Evolutionary conservation across 2,113 vertebrate species (phyloP), one percentile per base, ranked within the genome.

Genomic region (Rhabdornis inornatus): DNA sequence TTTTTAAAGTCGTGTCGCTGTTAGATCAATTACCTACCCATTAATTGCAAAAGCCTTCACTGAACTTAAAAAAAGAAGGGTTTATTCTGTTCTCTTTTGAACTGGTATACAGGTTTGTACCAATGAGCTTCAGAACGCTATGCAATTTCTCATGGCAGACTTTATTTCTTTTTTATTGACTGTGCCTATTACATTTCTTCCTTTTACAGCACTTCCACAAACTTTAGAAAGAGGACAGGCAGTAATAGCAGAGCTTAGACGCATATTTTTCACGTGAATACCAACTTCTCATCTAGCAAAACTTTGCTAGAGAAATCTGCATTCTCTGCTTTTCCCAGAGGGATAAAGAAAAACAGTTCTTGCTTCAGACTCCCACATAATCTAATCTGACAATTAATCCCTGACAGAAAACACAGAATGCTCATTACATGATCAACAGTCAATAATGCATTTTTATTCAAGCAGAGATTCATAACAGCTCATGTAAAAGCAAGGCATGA

Each of bases 161-260:
- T 70, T 86, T 89, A 90, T 89, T 96, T 92, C 71, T 65, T 65
- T 88, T 85, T 90, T 77, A 87, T 90, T 91, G 84, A 44, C 74
- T 88, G 63, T 19, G 52, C 4, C n/a, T 28, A 80, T 39, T 87
- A 22, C 65, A 79, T 89, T 91, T 89, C 66, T 83, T 90, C 37
- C 17, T 91, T 87, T 94, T 50, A 93, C 39, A 59, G 74, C 49
- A 33, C 52, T 82, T 91, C 45, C 39, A 72, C 55, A 93, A 83
- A 80, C 30, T 60, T 84, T 89, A 85, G 59, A 83, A 87, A 83
- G 66, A 91, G 59, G 33, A 75, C 27, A 76, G 28, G 50, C 57
- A 83, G 75, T 92, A 91, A 83, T 3, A 79, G 70, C 63, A 87
- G 71, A 70, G n/a, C 40, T 87, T 61, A 80, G 21, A 91, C 35